Base-by-base conservation (phyloP, 2,888 invertebrate species). In the Drosophila affinis region DNA sequence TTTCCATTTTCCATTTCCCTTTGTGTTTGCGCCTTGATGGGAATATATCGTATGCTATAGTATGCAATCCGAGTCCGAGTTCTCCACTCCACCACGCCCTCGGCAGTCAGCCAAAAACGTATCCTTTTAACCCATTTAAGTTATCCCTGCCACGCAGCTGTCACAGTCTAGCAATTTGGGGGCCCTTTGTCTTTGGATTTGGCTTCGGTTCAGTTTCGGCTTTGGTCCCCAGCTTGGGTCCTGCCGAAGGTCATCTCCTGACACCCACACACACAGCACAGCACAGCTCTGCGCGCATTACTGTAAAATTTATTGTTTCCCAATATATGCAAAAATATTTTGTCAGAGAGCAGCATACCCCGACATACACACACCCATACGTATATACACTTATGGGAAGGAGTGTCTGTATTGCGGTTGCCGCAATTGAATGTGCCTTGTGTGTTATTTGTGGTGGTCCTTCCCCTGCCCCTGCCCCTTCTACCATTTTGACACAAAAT, bases 131-230 rank as follows among this genome's bases (percentile, higher is more conserved):
- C 83, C 83, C 83, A 75, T 88, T 84, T 86, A 88, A 83, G 83
- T 83, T 88, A 88, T 84, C 88, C 88, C 69, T 86, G 83, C 81
- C 83, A 80, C 73, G 83, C 82, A 83, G 88, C 88, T 83, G 83
- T 88, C 88, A 88, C 88, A 88, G 88, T 86, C 87, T 86, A 81
- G 87, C 84, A 80, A 86, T 84, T 88, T 86, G 61, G 74, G 39
- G 44, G 76, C 77, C 84, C 75, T 80, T 83, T 88, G 83, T 83
- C 79, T 83, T 83, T 67, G 69, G 54, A 61, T 56, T 68, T 59
- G 29, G 18, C 29, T 44, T 21, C 49, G 3, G 39, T 49, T 49
- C 24, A 24, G 32, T 39, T 52, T 54, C 45, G 39, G 46, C 62
- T 29, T 39, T 6, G 39, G 14, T 39, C 39, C 39, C 39, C 39